Percentiles rank a stretch among this genome's conserved stretches.
Evolutionary conservation across 2,113 vertebrate genomes (phyloP).

Genomic region (Pongo pygmaeus): DNA sequence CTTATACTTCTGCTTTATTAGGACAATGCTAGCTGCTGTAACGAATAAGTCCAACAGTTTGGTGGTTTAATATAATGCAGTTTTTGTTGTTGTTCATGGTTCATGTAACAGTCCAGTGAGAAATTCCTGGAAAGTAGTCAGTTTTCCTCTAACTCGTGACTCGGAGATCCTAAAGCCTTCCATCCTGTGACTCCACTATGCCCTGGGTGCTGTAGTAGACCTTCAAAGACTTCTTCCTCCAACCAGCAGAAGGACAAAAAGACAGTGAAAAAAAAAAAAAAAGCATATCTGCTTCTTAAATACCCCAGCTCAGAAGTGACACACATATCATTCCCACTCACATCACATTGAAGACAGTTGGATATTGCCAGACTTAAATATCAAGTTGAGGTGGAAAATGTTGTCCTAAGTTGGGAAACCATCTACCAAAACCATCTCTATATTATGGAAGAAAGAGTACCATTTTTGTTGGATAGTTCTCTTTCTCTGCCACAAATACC

Average conservation of each 20-base stretch:
- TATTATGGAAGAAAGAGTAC: background rate
- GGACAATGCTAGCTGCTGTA: background rate
- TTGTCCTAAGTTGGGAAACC: too few relatives aligned
- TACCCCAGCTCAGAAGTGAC: background rate
- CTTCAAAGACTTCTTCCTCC: background rate
- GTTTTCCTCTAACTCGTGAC: background rate
- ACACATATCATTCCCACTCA: rapidly evolving
- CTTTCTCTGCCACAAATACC: background rate
- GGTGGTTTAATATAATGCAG: background rate
- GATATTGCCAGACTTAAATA: background rate
- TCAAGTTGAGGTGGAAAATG: background rate
- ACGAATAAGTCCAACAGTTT: background rate
- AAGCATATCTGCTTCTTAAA: background rate
- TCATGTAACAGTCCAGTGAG: background rate
- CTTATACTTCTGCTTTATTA: background rate
- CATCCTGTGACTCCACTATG: rapidly evolving
- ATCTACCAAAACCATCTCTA: background rate
- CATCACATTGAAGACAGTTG: background rate
- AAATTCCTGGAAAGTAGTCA: background rate
- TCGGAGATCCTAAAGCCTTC: background rate
- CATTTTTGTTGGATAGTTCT: rapidly evolving
- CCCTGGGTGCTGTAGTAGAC: background rate
- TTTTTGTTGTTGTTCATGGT: background rate
- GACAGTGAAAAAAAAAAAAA: background rate
- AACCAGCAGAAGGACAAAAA: background rate